phyloP scores from a whole-genome alignment of 1,140 invertebrate genomes.

The Caligus rogercresseyi region DNA sequence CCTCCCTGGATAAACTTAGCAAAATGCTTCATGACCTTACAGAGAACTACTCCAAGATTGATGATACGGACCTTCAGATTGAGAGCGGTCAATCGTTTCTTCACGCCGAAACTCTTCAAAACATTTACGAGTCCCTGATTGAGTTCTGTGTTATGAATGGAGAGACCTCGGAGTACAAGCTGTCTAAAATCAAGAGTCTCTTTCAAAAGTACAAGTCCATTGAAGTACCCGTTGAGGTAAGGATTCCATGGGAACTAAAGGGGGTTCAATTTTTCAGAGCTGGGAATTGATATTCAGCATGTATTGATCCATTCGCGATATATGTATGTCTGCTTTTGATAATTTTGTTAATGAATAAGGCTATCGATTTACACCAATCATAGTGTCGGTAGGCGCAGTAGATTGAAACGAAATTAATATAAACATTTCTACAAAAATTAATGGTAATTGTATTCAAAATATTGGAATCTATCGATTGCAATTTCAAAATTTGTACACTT shows the following conservation, averaged over 20 bases:
- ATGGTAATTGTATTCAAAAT: too few relatives aligned
- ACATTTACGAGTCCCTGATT: background rate
- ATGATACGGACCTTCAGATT: background rate
- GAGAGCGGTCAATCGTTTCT: background rate
- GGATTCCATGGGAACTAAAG: too few relatives aligned
- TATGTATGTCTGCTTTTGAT: too few relatives aligned
- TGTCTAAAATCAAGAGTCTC: background rate
- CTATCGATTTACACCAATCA: background rate
- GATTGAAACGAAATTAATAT: too few relatives aligned
- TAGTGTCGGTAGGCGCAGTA: too few relatives aligned
- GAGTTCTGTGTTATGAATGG: background rate
- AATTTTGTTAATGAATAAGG: background rate
- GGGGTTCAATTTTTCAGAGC: too few relatives aligned
- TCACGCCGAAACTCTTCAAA: background rate
- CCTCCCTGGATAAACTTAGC: background rate
- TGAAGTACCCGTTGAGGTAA: background rate
- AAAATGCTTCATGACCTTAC: background rate
- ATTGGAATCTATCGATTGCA: too few relatives aligned
- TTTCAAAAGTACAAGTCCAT: background rate
- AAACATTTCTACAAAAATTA: too few relatives aligned
- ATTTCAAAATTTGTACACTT: too few relatives aligned
- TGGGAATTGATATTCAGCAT: too few relatives aligned
- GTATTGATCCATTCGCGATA: too few relatives aligned
- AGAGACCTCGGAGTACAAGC: background rate
- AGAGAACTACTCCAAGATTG: background rate